phyloP scores from a whole-genome alignment of 2,797 vertebrate genomes.

The Crenichthys baileyi region DNA sequence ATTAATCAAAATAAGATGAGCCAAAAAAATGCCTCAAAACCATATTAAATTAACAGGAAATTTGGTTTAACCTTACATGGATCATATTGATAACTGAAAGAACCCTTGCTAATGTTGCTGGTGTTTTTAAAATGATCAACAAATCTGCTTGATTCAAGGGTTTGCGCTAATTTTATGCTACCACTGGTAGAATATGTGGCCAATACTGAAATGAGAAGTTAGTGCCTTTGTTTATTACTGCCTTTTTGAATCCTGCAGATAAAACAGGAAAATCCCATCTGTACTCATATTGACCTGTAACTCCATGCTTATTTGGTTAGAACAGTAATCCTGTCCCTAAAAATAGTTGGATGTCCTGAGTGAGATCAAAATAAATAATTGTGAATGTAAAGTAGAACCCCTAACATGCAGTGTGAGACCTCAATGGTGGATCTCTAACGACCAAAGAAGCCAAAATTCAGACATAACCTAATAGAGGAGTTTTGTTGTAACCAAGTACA shows the following conservation, averaged over 20 bases:
- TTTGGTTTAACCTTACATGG: background rate
- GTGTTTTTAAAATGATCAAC: background rate
- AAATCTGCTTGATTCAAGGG: background rate
- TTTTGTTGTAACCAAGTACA: background rate
- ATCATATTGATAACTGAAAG: background rate
- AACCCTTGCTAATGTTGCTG: background rate
- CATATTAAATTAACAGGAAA: background rate
- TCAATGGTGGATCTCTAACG: background rate
- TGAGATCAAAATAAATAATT: background rate
- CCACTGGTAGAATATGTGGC: background rate
- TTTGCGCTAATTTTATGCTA: background rate
- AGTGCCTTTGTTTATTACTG: background rate
- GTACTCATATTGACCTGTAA: background rate
- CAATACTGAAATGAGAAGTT: background rate
- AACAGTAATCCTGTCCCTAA: background rate
- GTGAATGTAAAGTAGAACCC: background rate
- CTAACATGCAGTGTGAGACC: background rate
- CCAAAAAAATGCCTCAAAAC: background rate
- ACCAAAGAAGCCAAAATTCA: background rate
- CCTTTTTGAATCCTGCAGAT: background rate
- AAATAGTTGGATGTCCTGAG: background rate
- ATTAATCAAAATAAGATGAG: background rate
- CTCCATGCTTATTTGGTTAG: background rate
- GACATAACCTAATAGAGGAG: background rate
- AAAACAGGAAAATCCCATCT: background rate